Evolutionary conservation across 2,888 invertebrate genomes (phyloP).

Genomic region (Pegoplata infirma): DNA sequence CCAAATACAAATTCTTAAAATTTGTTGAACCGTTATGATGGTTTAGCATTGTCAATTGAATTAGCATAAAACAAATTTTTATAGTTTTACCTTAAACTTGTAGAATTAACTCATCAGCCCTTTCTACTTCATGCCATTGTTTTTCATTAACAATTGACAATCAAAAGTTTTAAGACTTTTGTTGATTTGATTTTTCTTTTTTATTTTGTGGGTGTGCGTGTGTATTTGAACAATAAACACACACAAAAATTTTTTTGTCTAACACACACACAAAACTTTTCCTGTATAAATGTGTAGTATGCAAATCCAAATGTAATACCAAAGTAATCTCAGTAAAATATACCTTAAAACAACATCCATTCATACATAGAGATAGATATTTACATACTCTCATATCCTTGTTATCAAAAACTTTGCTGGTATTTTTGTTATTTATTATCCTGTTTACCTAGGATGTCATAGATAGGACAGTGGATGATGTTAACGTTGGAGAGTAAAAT

Average conservation of each 20-base stretch:
- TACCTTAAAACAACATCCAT: slow-evolving; percentile 12
- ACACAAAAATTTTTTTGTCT: background rate
- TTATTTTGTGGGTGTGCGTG: background rate
- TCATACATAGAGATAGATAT: no score
- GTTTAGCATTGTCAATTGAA: no score
- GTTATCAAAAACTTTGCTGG: background rate
- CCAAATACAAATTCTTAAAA: no score
- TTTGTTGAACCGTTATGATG: no score
- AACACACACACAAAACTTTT: background rate
- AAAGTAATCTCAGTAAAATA: slow-evolving; percentile 26
- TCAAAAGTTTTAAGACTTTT: background rate
- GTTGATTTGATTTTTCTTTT: background rate
- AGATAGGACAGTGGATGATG: background rate
- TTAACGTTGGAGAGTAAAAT: no score
- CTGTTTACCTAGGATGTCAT: no score
- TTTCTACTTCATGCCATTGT: background rate
- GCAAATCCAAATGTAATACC: slow-evolving; percentile 37
- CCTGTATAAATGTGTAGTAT: slow-evolving; percentile 21
- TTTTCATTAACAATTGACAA: background rate
- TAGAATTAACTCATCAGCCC: background rate
- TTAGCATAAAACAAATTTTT: background rate
- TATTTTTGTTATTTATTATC: background rate
- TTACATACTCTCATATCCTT: background rate
- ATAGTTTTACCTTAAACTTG: background rate
- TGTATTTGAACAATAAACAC: background rate